Evolutionary conservation across 2,888 invertebrate species (phyloP).

Genomic region (Pandemis corylana): DNA sequence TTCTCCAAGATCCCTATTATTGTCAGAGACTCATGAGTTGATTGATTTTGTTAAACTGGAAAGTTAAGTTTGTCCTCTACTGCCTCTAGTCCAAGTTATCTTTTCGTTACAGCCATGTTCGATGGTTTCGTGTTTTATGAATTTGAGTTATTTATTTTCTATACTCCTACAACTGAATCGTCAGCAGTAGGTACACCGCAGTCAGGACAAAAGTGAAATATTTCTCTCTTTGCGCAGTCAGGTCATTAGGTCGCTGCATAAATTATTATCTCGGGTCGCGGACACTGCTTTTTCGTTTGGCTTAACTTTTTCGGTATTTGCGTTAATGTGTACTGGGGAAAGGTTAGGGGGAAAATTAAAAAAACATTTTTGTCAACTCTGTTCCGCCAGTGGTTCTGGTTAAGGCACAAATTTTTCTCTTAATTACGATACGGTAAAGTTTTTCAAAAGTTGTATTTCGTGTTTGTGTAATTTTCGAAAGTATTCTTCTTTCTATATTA

Average conservation of each 20-base stretch:
- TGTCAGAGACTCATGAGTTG: too few species aligned
- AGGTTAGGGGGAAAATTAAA: neutral
- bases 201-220: constrained; percentile 25
- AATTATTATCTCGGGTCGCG: constrained; percentile 38
- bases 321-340: constrained; percentile 22
- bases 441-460: neutral
- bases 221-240: constrained; percentile 15
- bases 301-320: constrained; percentile 31
- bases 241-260: constrained; percentile 45
- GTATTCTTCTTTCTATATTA: too few species aligned
- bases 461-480: neutral
- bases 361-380: constrained; percentile 7
- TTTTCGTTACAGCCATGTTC: too few species aligned
- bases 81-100: too few species aligned
- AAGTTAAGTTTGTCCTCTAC: too few species aligned
- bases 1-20: too few species aligned
- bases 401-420: neutral
- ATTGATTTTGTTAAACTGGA: neutral
- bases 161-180: neutral
- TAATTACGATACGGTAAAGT: neutral
- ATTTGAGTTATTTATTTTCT: neutral
- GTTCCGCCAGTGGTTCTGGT: neutral
- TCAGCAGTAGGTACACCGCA: neutral
- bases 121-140: neutral
- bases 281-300: constrained; percentile 33